Conservation (phyloP, 2,113 vertebrate species). For the Cyprinus carpio region DNA sequence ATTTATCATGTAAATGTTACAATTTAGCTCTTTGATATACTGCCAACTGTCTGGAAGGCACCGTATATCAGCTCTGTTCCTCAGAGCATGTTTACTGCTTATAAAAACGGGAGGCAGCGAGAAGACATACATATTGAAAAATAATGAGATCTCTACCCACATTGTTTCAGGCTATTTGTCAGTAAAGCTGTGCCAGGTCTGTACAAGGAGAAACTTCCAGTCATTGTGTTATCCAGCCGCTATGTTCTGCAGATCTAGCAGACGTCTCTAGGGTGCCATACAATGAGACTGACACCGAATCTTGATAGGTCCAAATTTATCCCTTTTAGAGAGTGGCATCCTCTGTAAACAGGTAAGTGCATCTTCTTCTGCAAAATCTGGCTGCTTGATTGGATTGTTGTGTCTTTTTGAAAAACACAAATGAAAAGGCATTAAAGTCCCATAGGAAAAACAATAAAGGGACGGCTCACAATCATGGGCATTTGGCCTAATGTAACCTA, state of each 20-base stretch:
- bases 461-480: not conserved
- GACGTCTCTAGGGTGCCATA: not conserved
- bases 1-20: constrained; percentile 45
- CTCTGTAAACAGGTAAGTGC: constrained; percentile 14
- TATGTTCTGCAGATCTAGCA: constrained; percentile 9
- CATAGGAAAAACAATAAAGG: constrained; percentile 8
- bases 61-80: constrained; percentile 42
- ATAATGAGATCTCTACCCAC: constrained; percentile 34
- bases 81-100: constrained; percentile 8
- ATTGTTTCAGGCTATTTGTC: constrained; percentile 36
- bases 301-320: constrained; percentile 18
- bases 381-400: not conserved
- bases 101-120: constrained; percentile 8
- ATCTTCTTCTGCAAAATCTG: not conserved
- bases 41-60: constrained; percentile 53
- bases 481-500: constrained; percentile 18
- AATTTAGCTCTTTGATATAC: constrained; percentile 11
- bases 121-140: constrained; percentile 46
- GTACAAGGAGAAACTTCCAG: constrained; percentile 1
- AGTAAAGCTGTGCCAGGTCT: constrained; percentile 19
- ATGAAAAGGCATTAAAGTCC: not conserved
- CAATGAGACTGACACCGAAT: not conserved
- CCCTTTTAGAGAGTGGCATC: not conserved
- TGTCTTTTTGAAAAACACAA: not conserved
- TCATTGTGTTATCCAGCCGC: not conserved